Percentiles rank a stretch among this genome's conserved stretches.
Evolutionary conservation across 2,888 invertebrate species (phyloP).

Genomic region (Muschampia plurimacula): DNA sequence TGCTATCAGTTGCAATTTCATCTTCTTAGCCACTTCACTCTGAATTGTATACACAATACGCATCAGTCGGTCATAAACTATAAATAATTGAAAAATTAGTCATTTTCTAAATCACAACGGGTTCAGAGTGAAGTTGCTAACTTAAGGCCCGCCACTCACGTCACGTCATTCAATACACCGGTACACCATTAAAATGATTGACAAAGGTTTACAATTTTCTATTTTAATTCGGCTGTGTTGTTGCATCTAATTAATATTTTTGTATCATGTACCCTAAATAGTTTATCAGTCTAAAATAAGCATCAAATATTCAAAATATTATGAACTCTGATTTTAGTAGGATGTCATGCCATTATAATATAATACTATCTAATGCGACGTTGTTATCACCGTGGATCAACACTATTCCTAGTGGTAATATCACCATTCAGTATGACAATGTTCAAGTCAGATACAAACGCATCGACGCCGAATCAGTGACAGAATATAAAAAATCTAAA

Average conservation of each 20-base stretch:
- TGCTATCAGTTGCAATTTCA: conserved; percentile 68
- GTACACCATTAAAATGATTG: conserved; percentile 5
- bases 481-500: conserved; percentile 25
- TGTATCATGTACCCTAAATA: conserved; percentile 26
- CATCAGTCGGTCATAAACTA: conserved; percentile 69
- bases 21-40: conserved; percentile 61
- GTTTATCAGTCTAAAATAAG: conserved; percentile 34
- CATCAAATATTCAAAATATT: conserved; percentile 35
- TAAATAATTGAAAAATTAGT: conserved; percentile 69
- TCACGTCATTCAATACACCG: conserved; percentile 45
- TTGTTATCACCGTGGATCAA: not conserved
- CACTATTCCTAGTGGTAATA: not conserved
- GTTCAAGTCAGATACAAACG: conserved; percentile 9
- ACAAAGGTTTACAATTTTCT: conserved; percentile 26
- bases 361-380: not conserved
- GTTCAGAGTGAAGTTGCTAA: conserved; percentile 63
- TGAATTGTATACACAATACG: conserved; percentile 52
- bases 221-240: conserved; percentile 37
- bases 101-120: conserved; percentile 63
- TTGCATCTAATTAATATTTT: conserved; percentile 17
- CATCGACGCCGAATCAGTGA: conserved; percentile 2
- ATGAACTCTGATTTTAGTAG: conserved; percentile 31
- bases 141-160: conserved; percentile 57
- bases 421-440: not conserved
- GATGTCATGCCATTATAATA: not conserved